phyloP scores from a whole-genome alignment of 2,113 vertebrate species.

The Erythrocercus mccallii region DNA sequence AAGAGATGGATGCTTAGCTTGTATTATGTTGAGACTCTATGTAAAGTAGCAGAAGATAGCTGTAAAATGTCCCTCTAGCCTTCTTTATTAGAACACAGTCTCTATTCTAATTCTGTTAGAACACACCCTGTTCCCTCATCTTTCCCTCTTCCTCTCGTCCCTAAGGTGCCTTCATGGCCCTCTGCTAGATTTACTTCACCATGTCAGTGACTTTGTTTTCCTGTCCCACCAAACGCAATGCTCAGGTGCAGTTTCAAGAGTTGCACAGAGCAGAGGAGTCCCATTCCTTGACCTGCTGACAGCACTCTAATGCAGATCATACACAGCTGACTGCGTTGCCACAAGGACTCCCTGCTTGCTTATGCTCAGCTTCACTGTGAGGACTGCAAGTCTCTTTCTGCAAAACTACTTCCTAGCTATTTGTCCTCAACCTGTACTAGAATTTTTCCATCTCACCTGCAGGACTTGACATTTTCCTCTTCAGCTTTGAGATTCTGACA shows the following conservation, averaged over 20 bases:
- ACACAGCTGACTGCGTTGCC: not conserved
- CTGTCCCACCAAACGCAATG: rapidly evolving
- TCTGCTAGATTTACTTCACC: not conserved
- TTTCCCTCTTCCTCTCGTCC: not conserved
- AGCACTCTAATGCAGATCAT: not conserved
- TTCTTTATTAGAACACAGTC: not conserved
- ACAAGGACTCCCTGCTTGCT: not conserved
- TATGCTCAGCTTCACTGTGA: not conserved
- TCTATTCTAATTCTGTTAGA: not conserved
- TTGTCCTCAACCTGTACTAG: not conserved
- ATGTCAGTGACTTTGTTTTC: not conserved
- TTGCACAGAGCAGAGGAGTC: not conserved
- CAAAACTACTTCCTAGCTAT: not conserved
- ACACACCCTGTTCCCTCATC: not conserved
- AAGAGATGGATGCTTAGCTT: not conserved
- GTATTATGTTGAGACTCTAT: not conserved
- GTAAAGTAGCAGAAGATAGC: not conserved
- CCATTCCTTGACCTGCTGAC: not conserved
- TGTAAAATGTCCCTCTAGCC: not conserved
- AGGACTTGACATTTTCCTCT: not conserved
- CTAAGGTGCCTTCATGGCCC: rapidly evolving
- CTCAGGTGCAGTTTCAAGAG: not conserved
- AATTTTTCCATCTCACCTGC: not conserved
- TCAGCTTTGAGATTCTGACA: not conserved
- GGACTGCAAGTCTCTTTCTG: not conserved